phyloP scores from a whole-genome alignment of 2,797 vertebrate genomes.

The Natrix natrix region DNA sequence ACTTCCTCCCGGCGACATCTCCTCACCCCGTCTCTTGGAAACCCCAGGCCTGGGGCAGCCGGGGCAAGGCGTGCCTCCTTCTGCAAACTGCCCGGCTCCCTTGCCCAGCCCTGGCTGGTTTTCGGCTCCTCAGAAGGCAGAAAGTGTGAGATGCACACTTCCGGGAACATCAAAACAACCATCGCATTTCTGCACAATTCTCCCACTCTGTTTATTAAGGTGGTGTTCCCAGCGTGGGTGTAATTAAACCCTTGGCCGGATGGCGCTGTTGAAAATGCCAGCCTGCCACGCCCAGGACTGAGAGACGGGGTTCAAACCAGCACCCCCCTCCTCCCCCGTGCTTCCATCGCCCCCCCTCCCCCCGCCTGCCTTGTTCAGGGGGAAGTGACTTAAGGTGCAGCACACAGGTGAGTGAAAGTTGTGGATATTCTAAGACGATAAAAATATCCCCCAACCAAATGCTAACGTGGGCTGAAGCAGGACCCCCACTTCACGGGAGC shows the following conservation, averaged over 20 bases:
- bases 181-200: not conserved
- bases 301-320: no score
- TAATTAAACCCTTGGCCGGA: not conserved
- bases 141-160: not conserved
- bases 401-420: not conserved
- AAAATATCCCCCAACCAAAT: not conserved
- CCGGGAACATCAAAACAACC: not conserved
- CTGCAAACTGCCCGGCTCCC: not conserved
- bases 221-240: not conserved
- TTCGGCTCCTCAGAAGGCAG: not conserved
- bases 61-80: not conserved
- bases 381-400: not conserved
- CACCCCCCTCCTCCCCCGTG: not conserved
- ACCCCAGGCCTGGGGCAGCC: not conserved
- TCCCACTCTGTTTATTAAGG: not conserved
- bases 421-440: not conserved
- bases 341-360: not conserved
- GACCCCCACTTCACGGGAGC: no score
- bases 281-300: not conserved
- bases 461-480: not conserved
- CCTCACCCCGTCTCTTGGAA: not conserved
- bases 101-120: not conserved
- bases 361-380: not conserved
- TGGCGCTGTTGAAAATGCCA: not conserved
- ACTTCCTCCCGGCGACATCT: not conserved